phyloP scores from a whole-genome alignment of 1,140 invertebrate genomes.

The Saxidomus purpurata region DNA sequence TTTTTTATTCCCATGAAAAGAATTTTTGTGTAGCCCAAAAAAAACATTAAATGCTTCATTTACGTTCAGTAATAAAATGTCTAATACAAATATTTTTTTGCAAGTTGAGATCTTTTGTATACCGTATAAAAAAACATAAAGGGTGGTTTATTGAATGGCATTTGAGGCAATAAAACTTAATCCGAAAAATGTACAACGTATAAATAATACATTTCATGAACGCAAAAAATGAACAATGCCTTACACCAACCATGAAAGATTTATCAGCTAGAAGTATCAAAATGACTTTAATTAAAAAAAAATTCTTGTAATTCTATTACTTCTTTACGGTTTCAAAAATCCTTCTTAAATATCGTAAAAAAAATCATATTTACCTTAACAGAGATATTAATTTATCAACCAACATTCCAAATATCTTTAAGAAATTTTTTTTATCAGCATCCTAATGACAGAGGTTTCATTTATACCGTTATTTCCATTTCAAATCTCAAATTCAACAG shows the following conservation, averaged over 20 bases:
- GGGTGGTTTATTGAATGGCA: constrained; percentile 11
- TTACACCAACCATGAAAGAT: background rate
- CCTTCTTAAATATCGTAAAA: too few species aligned
- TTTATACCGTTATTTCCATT: too few species aligned
- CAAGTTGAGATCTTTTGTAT: constrained; percentile 25
- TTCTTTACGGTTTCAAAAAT: too few species aligned
- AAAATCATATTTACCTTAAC: too few species aligned
- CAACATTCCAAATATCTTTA: too few species aligned
- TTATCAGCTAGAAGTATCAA: background rate
- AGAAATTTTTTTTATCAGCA: too few species aligned
- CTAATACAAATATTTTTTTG: constrained; percentile 50
- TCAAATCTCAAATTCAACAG: too few species aligned
- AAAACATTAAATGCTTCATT: constrained; percentile 53
- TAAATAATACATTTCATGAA: constrained; percentile 26
- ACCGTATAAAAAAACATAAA: constrained; percentile 30
- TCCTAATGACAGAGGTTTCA: too few species aligned
- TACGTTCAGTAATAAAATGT: constrained; percentile 22
- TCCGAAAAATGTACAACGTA: constrained; percentile 34
- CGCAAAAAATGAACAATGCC: constrained; percentile 17
- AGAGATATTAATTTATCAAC: too few species aligned
- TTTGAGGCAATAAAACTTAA: constrained; percentile 37
- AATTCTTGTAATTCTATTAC: too few species aligned
- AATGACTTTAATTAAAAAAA: background rate
- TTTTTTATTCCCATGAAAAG: constrained; percentile 45
- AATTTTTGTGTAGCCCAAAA: constrained; percentile 45